phyloP scores from a whole-genome alignment of 2,888 invertebrate species.

The Mesoligia furuncula region DNA sequence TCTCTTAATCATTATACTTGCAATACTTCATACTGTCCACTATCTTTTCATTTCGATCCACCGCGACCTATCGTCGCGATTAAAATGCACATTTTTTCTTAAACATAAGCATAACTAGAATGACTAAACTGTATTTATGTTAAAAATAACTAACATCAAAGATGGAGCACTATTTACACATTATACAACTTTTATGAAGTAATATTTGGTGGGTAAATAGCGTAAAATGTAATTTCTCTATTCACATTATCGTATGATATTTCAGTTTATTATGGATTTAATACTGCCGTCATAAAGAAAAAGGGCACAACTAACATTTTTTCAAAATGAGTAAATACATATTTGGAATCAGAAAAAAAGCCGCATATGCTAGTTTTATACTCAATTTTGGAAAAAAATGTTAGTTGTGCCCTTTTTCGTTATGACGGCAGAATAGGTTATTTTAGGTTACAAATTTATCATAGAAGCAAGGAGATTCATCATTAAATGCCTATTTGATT shows the following conservation, averaged over 20 bases:
- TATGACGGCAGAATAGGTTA: too few relatives aligned
- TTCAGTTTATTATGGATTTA: neutral
- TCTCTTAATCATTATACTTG: too few relatives aligned
- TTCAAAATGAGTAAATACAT: too few relatives aligned
- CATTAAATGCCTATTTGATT: neutral
- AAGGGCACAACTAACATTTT: too few relatives aligned
- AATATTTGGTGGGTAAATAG: neutral
- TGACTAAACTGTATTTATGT: neutral
- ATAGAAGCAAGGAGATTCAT: neutral
- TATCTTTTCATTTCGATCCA: too few relatives aligned
- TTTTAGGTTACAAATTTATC: neutral
- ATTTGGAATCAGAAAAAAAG: too few relatives aligned
- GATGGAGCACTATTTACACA: neutral
- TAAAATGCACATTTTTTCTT: conserved; percentile 12
- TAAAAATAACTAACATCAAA: neutral
- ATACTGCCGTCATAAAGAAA: too few relatives aligned
- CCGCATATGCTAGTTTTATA: too few relatives aligned
- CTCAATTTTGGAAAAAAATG: too few relatives aligned
- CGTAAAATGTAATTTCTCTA: neutral
- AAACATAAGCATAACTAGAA: neutral
- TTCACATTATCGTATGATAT: neutral
- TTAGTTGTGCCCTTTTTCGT: too few relatives aligned
- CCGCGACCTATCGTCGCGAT: too few relatives aligned
- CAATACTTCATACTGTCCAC: too few relatives aligned
- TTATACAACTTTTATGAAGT: neutral